Evolutionary conservation across 1,140 invertebrate species (phyloP), one percentile per base, ranked within the genome.

Genomic region (Sycobia sp.): DNA sequence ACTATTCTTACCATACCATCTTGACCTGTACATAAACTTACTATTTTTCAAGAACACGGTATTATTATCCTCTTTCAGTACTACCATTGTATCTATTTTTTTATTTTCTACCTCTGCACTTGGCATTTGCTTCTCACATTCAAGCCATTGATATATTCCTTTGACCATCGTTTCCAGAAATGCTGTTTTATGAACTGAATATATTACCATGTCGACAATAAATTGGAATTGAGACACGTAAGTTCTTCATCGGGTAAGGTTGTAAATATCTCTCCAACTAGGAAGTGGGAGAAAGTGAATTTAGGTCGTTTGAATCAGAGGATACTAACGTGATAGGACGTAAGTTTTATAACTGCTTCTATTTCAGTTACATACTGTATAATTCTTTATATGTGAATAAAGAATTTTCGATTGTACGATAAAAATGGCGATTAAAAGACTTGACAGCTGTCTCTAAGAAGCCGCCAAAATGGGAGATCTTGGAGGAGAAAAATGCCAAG

Each of bases 161-260:
- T 36, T 9, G n/a, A 20, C 51, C 51, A 54, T 5, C 51, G 14
- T 36, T 36, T 39, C 51, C 51, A 54, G 20, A 39, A 54, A 54
- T 38, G 14, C 9, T 54, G 14, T 39, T 23, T 36, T 18, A 54
- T 36, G 11, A n/a, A 20, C 23, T 36, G 14, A 22, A 54, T 34
- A 4, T 14, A 9, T 39, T 54, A 34, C n/a, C n/a, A n/a, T n/a
- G n/a, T n/a, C n/a, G n/a, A n/a, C n/a, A n/a, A n/a, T n/a, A n/a
- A n/a, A n/a, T 54, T 54, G 20, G 13, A 8, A 7, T n/a, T n/a
- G 5, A 38, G 13, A 11, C 4, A 4, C 5, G 51, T 34, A 9
- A 22, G 10, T 4, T 54, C 51, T 11, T 8, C 4, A 18, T 54
- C 32, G 11, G 36, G 32, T 34, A 54, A 18, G 13, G 9, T 20